Conservation (phyloP, 2,888 invertebrate species). For the Itoplectis maculator region DNA sequence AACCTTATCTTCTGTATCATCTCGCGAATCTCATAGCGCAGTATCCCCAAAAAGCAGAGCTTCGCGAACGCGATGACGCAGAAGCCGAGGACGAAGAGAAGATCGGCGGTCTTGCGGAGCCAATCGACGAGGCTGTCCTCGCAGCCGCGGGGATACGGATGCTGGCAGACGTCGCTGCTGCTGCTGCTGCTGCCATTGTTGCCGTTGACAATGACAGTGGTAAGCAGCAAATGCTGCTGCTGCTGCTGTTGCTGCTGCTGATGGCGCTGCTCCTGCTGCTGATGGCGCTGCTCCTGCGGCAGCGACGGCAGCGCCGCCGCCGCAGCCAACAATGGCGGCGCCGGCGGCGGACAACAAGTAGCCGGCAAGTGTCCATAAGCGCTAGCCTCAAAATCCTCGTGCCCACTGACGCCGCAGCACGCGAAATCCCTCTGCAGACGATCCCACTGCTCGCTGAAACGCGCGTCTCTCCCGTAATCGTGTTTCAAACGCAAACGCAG, state of each 20-base stretch:
- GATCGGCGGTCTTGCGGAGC: slow-evolving; percentile 92
- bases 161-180: slow-evolving; percentile 74
- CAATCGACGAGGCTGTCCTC: slow-evolving; percentile 90
- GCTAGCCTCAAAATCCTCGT: slow-evolving; percentile 80
- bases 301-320: slow-evolving; percentile 79
- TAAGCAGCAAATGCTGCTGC: too few relatives aligned
- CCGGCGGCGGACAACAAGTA: slow-evolving; percentile 77
- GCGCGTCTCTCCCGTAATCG: slow-evolving; percentile 90
- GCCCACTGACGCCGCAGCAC: slow-evolving; percentile 92
- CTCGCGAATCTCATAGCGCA: slow-evolving; percentile 94
- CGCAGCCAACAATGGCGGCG: slow-evolving; percentile 37
- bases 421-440: slow-evolving; percentile 90
- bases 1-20: slow-evolving; percentile 96
- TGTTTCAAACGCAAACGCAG: slow-evolving; percentile 87
- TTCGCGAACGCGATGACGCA: slow-evolving; percentile 96
- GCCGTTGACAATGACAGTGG: not conserved
- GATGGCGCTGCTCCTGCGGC: slow-evolving; percentile 91
- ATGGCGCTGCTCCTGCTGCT: too few relatives aligned
- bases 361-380: slow-evolving; percentile 76
- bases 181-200: slow-evolving; percentile 57
- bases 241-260: not conserved
- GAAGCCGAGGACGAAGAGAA: slow-evolving; percentile 93
- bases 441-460: slow-evolving; percentile 92
- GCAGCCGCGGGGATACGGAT: slow-evolving; percentile 86
- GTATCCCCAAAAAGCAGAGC: slow-evolving; percentile 94